Evolutionary conservation across 2,113 vertebrate genomes (phyloP).

Genomic region (Neomonachus schauinslandi): DNA sequence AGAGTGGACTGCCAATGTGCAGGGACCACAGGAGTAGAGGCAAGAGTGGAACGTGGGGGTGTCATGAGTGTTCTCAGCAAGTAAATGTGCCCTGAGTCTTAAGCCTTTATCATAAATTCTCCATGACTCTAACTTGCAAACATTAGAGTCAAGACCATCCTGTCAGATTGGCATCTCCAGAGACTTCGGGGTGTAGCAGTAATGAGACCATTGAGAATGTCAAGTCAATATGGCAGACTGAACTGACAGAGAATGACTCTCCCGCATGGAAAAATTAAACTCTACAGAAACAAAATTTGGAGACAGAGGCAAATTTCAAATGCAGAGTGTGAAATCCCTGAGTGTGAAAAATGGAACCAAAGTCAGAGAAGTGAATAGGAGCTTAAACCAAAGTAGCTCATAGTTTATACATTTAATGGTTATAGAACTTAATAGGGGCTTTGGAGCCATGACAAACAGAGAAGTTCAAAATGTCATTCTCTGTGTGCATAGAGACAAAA

Average conservation of each 20-base stretch:
- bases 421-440: neutral
- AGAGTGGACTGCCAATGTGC: neutral
- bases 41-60: neutral
- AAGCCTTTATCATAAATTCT: neutral
- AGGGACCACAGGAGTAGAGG: neutral
- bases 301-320: neutral
- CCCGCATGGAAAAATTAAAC: neutral
- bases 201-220: neutral
- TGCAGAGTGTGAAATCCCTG: neutral
- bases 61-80: neutral
- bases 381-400: neutral
- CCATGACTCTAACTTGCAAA: neutral
- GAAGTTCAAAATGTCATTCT: neutral
- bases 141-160: neutral
- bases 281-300: neutral
- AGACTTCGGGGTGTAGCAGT: neutral
- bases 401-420: neutral
- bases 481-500: neutral
- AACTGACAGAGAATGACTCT: neutral
- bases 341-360: slow-evolving; percentile 4
- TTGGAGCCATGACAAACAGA: neutral
- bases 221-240: neutral
- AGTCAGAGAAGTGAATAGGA: neutral
- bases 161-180: neutral
- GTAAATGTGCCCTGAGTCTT: neutral